These are phyloP conservation scores for Vimba vimba DNA, from an alignment of 2,113 vertebrate genomes.

Conservation along the genomic window DNA sequence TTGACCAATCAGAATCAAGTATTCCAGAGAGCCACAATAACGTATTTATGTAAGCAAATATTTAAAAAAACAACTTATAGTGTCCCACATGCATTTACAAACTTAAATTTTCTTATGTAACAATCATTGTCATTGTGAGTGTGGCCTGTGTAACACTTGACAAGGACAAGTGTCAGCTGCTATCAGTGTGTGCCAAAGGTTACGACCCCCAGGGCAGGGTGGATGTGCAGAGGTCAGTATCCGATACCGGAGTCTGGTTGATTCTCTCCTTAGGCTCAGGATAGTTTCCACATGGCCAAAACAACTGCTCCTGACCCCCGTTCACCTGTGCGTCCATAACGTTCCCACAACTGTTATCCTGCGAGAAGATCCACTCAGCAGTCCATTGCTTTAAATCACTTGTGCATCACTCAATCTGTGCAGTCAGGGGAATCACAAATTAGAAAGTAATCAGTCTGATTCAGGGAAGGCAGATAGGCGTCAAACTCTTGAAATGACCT, in stretches of 20 bases:
- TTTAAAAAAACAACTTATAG: not conserved
- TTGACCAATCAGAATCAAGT: not conserved
- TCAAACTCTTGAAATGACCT: not conserved
- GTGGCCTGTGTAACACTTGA: not conserved
- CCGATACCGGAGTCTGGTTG: slow-evolving; percentile 15
- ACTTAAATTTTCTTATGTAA: not conserved
- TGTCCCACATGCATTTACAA: not conserved
- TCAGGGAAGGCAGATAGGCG: not conserved
- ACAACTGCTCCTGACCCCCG: slow-evolving; percentile 48
- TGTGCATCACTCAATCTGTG: not conserved
- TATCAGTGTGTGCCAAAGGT: slow-evolving; percentile 23
- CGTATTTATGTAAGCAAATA: not conserved
- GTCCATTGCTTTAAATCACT: not conserved
- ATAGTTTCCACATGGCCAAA: not conserved
- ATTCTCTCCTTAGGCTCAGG: slow-evolving; percentile 28
- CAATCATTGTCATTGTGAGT: not conserved
- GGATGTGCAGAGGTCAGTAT: slow-evolving; percentile 29
- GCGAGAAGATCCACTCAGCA: slow-evolving; percentile 56
- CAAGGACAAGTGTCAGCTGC: slow-evolving; percentile 45
- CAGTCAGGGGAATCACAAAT: not conserved
- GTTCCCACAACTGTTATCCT: slow-evolving; percentile 58
- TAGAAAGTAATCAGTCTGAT: slow-evolving; percentile 11
- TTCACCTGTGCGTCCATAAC: slow-evolving; percentile 63
- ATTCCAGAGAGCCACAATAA: not conserved
- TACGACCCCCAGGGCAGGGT: slow-evolving; percentile 32